These are phyloP conservation scores for Acanthacorydalis orientalis DNA, from an alignment of 2,888 invertebrate genomes.

Conservation along the genomic window DNA sequence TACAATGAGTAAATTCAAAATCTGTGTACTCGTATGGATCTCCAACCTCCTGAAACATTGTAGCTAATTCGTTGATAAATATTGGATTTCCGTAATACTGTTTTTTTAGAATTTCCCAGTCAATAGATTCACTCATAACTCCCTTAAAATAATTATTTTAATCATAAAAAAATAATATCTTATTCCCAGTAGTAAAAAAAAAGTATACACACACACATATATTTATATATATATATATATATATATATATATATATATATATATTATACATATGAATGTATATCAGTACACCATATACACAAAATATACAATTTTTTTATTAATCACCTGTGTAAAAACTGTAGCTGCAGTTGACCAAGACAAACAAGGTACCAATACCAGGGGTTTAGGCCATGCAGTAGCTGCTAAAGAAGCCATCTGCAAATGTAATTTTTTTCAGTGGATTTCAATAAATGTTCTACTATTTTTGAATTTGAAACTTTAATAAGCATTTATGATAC, in stretches of 20 bases:
- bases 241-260: too few relatives aligned
- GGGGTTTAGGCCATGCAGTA: slow-evolving; percentile 87
- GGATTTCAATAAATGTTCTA: too few relatives aligned
- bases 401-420: slow-evolving; percentile 98
- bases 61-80: slow-evolving; percentile 62
- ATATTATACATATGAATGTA: neutral
- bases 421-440: slow-evolving; percentile 8
- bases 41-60: slow-evolving; percentile 61
- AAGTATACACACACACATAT: too few relatives aligned
- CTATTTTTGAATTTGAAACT: too few relatives aligned
- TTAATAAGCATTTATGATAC: too few relatives aligned
- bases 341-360: slow-evolving; percentile 96
- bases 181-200: too few relatives aligned
- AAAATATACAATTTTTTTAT: slow-evolving; percentile 5
- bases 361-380: slow-evolving; percentile 85
- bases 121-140: slow-evolving; percentile 87
- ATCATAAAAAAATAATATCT: neutral
- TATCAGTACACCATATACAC: neutral
- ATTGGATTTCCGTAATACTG: slow-evolving; percentile 71
- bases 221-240: too few relatives aligned
- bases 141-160: slow-evolving; percentile 40
- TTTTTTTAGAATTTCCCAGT: slow-evolving; percentile 79
- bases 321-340: slow-evolving; percentile 71
- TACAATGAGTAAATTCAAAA: slow-evolving; percentile 1
- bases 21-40: slow-evolving; percentile 45